Base-by-base conservation (phyloP, 2,797 vertebrate genomes). In the Micropoecilia bifurca region DNA sequence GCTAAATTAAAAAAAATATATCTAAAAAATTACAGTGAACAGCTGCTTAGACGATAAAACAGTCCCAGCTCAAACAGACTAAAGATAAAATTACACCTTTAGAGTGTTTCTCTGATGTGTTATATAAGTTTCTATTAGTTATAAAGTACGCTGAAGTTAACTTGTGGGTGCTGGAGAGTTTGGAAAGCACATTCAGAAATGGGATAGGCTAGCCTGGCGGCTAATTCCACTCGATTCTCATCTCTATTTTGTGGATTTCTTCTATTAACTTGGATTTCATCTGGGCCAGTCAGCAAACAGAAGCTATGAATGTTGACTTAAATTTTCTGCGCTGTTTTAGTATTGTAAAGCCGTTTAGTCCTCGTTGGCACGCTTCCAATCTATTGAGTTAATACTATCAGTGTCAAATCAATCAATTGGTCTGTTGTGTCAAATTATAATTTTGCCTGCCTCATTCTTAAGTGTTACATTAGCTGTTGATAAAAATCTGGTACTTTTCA, bases 31-130 rank as follows among this genome's bases (percentile, higher is more conserved):
- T 28, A 55, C 30, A 3, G 50, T 61, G 13, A 82, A 87, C 84
- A 84, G 80, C 89, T 89, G 87, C 74, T 79, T 20, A 0, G 25
- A 77, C n/a, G 18, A 41, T 20, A n/a, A 72, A 89, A 13, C 79
- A 84, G 82, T 85, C 8, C 4, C 43, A 50, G 45, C 85, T 80
- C 77, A 53, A 39, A 74, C 68, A 71, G 41, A 80, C 43, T 77
- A n/a, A 48, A 72, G 61, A 85, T 74, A 84, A 39, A 66, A 57
- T 88, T 74, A 12, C 87, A 83, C 87, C 73, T 81, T 33, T 1
- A 36, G 41, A 20, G 73, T 66, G 47, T 68, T 79, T 79, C 25
- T 73, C 2, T 28, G 41, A 69, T 43, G 69, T 53, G 6, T 18
- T 36, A n/a, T 28, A 39, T 61, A 73, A 30, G 48, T 14, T 81